These are phyloP conservation scores for Zoanthus solanderi DNA, from an alignment of 92 coral and sea anemone species.

Conservation along the genomic window DNA sequence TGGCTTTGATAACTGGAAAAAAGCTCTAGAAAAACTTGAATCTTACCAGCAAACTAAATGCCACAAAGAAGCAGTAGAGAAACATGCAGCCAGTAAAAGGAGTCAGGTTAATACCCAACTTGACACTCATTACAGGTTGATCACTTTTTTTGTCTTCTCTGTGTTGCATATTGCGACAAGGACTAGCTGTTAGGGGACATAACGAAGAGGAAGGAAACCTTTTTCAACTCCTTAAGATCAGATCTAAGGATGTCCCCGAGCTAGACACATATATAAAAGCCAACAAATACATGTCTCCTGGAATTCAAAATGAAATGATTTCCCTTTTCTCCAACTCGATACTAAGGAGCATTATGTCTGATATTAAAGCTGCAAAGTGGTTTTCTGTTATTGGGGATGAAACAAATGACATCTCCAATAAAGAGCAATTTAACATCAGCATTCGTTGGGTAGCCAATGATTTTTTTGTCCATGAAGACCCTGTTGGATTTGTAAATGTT, in stretches of 20 bases:
- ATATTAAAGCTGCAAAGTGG: no score
- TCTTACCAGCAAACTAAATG: constrained; percentile 13
- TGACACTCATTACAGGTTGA: no score
- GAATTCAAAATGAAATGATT: background rate
- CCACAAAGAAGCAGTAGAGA: background rate
- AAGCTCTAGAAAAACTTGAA: constrained; percentile 6
- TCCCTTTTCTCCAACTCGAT: no score
- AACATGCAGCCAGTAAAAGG: no score
- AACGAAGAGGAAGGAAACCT: background rate
- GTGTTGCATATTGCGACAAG: background rate
- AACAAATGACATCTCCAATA: constrained; percentile 17
- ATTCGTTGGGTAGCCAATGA: constrained; percentile 40
- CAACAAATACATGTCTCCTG: background rate
- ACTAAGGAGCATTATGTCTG: no score
- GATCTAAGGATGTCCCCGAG: background rate
- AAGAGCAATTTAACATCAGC: constrained; percentile 42
- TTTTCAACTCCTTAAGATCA: background rate
- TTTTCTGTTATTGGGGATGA: no score
- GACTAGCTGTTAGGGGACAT: background rate
- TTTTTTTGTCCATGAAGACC: constrained; percentile 33
- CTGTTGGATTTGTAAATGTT: constrained; percentile 40
- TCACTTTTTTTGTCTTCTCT: background rate
- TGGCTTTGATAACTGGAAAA: constrained; percentile 4
- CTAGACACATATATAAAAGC: background rate
- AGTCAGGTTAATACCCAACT: no score